These are phyloP conservation scores for Pseudotriccus pelzelni DNA, from an alignment of 2,797 vertebrate species.

Conservation along the genomic window DNA sequence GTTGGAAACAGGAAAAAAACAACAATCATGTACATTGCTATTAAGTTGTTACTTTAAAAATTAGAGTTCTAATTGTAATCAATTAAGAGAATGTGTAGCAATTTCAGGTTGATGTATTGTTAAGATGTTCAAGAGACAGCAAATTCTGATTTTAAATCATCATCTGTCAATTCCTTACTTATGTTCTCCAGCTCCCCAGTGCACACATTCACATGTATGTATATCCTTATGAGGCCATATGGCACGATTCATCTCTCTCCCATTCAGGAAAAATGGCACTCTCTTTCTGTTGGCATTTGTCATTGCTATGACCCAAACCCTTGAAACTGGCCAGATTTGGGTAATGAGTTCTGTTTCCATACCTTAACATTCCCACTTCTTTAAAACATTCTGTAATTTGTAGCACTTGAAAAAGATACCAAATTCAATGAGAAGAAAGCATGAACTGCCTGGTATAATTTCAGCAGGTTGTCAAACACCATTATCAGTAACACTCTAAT, in stretches of 20 bases:
- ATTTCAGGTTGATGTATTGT: background rate
- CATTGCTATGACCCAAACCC: background rate
- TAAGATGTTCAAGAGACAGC: background rate
- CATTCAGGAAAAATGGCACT: background rate
- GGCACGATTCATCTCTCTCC: background rate
- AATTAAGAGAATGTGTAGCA: background rate
- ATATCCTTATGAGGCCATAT: background rate
- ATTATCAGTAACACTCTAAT: slow-evolving; percentile 33
- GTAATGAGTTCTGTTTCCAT: background rate
- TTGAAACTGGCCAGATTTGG: background rate
- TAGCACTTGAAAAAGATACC: slow-evolving; percentile 28
- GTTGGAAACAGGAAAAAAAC: background rate
- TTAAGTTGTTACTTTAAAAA: background rate
- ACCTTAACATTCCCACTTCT: background rate
- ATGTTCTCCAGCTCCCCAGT: background rate
- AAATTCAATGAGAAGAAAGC: slow-evolving; percentile 31
- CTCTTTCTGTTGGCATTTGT: background rate
- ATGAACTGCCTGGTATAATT: slow-evolving; percentile 22
- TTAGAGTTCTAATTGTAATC: background rate
- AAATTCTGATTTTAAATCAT: background rate
- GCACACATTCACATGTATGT: accelerated
- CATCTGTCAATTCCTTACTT: background rate
- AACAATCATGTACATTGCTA: background rate
- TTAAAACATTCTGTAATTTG: slow-evolving; percentile 19
- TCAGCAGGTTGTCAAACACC: slow-evolving; percentile 50